phyloP scores from a whole-genome alignment of 2,797 vertebrate genomes.

The Geotrypetes seraphini region DNA sequence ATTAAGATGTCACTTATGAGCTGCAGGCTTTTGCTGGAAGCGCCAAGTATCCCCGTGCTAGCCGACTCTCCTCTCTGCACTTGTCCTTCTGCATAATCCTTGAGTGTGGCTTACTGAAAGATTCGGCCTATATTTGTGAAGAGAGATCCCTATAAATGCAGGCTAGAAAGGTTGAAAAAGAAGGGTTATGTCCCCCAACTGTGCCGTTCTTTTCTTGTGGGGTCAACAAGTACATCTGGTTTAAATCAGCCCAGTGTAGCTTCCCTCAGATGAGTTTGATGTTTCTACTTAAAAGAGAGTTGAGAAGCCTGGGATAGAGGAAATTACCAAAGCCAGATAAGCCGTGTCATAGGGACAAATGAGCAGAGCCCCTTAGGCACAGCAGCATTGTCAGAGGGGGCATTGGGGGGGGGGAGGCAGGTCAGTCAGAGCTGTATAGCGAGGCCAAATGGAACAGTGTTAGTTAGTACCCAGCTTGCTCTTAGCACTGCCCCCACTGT shows the following conservation, averaged over 20 bases:
- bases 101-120: background rate
- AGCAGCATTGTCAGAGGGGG: background rate
- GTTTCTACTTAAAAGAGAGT: background rate
- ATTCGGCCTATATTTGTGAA: no score
- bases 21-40: background rate
- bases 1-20: no score
- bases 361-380: no score
- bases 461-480: background rate
- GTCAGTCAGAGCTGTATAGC: no score
- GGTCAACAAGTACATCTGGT: constrained; percentile 6
- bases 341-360: no score
- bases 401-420: background rate
- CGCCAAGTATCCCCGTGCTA: background rate
- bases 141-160: background rate
- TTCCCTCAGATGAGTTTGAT: background rate
- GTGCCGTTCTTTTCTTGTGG: background rate
- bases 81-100: no score
- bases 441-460: no score
- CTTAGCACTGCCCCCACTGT: no score
- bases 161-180: background rate
- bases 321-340: background rate
- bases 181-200: background rate
- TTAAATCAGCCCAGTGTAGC: background rate
- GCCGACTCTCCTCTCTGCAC: background rate
- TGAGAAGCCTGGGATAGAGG: background rate